Percentiles rank a stretch among this genome's conserved stretches.
phyloP scores from a whole-genome alignment of 2,888 invertebrate genomes.

The Drosophila fulvimacula region DNA sequence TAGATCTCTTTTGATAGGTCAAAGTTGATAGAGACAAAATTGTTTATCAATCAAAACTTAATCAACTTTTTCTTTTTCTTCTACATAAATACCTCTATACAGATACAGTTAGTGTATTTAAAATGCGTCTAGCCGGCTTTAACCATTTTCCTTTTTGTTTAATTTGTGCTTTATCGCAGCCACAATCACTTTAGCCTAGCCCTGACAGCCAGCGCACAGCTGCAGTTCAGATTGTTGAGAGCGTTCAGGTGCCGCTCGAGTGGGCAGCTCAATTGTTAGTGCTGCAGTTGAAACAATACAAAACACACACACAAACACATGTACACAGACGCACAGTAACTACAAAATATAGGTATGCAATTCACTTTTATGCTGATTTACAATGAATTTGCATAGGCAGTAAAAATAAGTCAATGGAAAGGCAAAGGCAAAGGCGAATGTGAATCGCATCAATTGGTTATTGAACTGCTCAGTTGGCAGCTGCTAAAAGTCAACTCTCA shows the following conservation, averaged over 20 bases:
- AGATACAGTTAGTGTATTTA: not conserved
- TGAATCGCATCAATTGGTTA: constrained; percentile 75
- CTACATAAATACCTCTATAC: no score
- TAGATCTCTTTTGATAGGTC: not conserved
- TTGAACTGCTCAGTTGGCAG: constrained; percentile 63
- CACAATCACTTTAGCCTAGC: constrained; percentile 70
- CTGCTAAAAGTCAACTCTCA: constrained; percentile 21
- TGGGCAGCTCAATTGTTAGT: constrained; percentile 62
- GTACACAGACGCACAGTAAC: not conserved
- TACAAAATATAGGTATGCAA: constrained; percentile 53
- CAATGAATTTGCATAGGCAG: constrained; percentile 45
- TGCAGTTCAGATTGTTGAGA: constrained; percentile 33
- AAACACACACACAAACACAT: constrained; percentile 11
- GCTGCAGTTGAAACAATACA: constrained; percentile 39
- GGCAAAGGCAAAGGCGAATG: constrained; percentile 56
- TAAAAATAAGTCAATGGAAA: constrained; percentile 38
- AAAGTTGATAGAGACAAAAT: not conserved
- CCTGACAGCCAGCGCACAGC: constrained; percentile 66
- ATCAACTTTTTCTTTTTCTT: not conserved
- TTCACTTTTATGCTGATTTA: constrained; percentile 71
- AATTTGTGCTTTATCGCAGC: constrained; percentile 34
- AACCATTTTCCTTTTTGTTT: not conserved
- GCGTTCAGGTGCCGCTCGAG: constrained; percentile 35
- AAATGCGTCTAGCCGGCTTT: not conserved
- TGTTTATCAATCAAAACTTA: not conserved